Conservation (phyloP, 2,888 invertebrate genomes). For the Labia minor region DNA sequence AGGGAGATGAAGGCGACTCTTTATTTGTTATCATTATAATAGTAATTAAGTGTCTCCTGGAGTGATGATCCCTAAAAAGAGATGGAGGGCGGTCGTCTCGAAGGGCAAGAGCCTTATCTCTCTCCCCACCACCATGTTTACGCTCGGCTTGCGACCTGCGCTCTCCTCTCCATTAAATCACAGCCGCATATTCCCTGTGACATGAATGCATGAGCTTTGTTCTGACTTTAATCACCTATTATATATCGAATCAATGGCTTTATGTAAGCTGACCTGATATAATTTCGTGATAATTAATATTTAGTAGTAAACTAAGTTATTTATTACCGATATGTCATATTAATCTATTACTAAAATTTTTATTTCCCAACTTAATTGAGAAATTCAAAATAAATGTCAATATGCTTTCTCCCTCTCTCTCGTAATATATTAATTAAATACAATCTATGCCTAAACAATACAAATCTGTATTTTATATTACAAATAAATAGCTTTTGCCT, state of each 20-base stretch:
- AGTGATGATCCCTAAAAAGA: no score
- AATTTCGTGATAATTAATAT: constrained; percentile 8
- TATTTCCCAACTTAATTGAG: neutral
- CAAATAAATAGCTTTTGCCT: neutral
- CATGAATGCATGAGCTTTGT: constrained; percentile 13
- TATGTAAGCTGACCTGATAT: neutral
- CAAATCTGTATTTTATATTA: neutral
- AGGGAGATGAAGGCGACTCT: no score
- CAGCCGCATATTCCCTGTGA: neutral
- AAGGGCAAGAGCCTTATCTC: neutral
- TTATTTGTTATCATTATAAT: no score
- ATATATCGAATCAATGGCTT: constrained; percentile 13
- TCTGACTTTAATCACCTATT: constrained; percentile 8
- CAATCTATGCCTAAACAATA: neutral
- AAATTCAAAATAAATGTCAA: constrained; percentile 13
- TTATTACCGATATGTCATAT: constrained; percentile 1
- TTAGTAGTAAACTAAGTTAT: constrained; percentile 2
- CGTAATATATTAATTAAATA: neutral
- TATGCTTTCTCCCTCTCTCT: no score
- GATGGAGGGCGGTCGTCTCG: no score
- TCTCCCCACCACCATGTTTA: neutral
- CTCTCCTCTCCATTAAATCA: neutral
- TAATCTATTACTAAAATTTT: neutral
- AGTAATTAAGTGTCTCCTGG: no score
- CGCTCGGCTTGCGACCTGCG: neutral